Evolutionary conservation across 2,113 vertebrate species (phyloP), one percentile per base, ranked within the genome.

Genomic region (Clarias magur): DNA sequence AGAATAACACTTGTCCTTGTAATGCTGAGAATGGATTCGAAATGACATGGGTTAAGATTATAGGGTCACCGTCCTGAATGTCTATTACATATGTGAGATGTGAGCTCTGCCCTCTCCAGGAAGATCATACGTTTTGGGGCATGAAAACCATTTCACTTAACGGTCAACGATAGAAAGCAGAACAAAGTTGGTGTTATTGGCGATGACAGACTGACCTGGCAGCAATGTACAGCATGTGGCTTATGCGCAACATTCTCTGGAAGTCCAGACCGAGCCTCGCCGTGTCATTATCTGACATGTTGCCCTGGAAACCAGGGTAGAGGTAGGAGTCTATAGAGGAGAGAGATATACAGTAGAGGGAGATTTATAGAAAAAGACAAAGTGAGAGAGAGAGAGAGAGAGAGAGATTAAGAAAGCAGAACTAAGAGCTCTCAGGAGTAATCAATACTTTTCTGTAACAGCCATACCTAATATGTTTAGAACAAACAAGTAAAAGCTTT

Each of bases 161-260:
- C 42, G 57, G 53, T 21, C 54, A 25, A 10, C 15, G 65, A 57
- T 17, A 7, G 53, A 84, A 85, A 73, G 27, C 48, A 34, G 82
- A 13, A 85, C 15, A 53, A 53, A 19, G 21, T 72, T 53, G 38
- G 56, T 27, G 65, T 16, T 83, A 78, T 15, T 80, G 75, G 83
- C 83, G 67, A 60, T 86, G 84, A 83, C 73, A 1, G 73, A 92
- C 95, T 94, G 92, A 99, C 97, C 97, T 96, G n/a, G 96, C 97
- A 27, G 97, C 97, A 1, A 99, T 93, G 86, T 97, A 96, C 85
- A 99, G 95, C 82, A 96, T 97, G 91, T 95, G 94, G 92, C 97
- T 97, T 93, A 98, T 95, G 85, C 94, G 95, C 90, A 98, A 93
- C 96, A 98, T 97, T 89, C 93, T 94, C 94, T 99, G 98, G 93